A percentile compares a stretch with the other conserved stretches of the same genome.
These are phyloP conservation scores for Otis tarda DNA, from an alignment of 2,113 vertebrate genomes.

Conservation along the genomic window DNA sequence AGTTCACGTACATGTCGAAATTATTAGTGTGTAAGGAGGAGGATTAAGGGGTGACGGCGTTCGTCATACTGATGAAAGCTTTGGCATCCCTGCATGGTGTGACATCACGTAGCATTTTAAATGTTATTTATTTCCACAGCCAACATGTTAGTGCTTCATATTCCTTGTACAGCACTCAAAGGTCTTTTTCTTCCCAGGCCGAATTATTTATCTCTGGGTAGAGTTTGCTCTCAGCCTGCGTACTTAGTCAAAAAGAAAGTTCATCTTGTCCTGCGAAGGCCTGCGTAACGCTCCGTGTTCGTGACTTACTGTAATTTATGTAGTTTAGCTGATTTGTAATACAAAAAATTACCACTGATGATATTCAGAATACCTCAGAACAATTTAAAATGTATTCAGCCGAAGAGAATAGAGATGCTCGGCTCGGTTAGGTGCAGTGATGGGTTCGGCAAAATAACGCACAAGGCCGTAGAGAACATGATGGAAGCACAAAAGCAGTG, in stretches of 20 bases:
- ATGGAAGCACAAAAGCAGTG: not conserved
- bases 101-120: not conserved
- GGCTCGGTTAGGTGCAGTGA: not conserved
- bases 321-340: not conserved
- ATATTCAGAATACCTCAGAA: not conserved
- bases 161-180: not conserved
- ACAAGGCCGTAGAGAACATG: not conserved
- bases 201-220: not conserved
- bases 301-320: not conserved
- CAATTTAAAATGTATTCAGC: not conserved
- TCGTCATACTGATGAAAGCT: not conserved
- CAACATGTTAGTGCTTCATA: not conserved
- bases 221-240: not conserved
- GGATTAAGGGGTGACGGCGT: not conserved
- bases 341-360: not conserved
- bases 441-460: not conserved
- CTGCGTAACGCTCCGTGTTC: not conserved
- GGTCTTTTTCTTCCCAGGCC: not conserved
- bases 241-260: not conserved
- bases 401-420: not conserved
- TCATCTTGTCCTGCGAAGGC: not conserved
- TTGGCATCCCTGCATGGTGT: not conserved
- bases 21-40: not conserved
- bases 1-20: not conserved
- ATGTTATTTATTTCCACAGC: not conserved